Percentiles rank a stretch among this genome's conserved stretches.
phyloP scores from a whole-genome alignment of 2,113 vertebrate species.

The Hassar affinis region DNA sequence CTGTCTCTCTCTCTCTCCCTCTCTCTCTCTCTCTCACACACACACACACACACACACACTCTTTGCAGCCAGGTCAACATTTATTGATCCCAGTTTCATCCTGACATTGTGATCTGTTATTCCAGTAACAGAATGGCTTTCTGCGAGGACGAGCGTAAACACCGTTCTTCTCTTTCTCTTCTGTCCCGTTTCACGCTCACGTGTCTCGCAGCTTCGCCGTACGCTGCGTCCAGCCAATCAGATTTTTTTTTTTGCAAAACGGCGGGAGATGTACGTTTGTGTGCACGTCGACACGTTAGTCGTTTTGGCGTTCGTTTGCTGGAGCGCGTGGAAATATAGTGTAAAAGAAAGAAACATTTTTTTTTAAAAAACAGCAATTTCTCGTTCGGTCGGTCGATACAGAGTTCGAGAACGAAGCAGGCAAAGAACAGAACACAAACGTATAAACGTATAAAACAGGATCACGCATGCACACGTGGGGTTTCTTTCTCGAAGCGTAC shows the following conservation, averaged over 20 bases:
- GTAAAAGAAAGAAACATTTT: too few species aligned
- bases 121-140: constrained; percentile 64
- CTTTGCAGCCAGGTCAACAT: constrained; percentile 63
- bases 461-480: constrained; percentile 69
- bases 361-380: constrained; percentile 65
- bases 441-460: constrained; percentile 64
- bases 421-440: constrained; percentile 55
- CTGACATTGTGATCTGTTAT: constrained; percentile 66
- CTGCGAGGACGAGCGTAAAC: constrained; percentile 49
- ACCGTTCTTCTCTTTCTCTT: constrained; percentile 49
- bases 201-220: not conserved
- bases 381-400: constrained; percentile 47
- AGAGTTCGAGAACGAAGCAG: constrained; percentile 63
- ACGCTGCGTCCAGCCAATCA: not conserved
- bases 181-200: constrained; percentile 54
- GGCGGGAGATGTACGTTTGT: too few species aligned
- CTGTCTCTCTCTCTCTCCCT: too few species aligned
- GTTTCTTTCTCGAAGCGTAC: constrained; percentile 37
- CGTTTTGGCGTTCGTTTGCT: constrained; percentile 66
- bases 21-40: too few species aligned
- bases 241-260: too few species aligned
- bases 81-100: constrained; percentile 71
- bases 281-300: too few species aligned
- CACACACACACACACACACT: not conserved
- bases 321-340: too few species aligned